Evolutionary conservation across 2,113 vertebrate species (phyloP), one percentile per base, ranked within the genome.

Genomic region (Aspidoscelis tigris): DNA sequence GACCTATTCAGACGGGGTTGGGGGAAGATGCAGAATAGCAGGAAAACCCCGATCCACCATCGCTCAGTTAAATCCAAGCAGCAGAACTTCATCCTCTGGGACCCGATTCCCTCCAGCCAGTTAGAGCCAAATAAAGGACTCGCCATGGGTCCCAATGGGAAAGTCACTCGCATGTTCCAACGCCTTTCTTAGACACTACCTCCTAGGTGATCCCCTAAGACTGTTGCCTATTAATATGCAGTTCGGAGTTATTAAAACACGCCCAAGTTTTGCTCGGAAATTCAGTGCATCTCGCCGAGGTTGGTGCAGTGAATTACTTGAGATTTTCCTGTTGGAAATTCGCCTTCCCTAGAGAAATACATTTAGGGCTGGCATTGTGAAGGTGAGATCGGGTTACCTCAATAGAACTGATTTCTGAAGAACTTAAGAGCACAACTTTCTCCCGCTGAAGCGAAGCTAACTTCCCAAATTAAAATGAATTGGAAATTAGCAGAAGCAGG

Each of bases 61-160:
- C 6, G 2, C 2, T 0, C 4, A 69, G 50, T 58, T 22, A 58
- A 71, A 1, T 33, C n/a, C 3, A 12, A 53, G 47, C 4, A 9
- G 18, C 68, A 21, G 21, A 14, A 2, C 71, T 20, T 3, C 24
- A 43, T 3, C 55, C 6, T 4, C 14, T 69, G 22, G 43, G 24
- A 43, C 26, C 24, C 47, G 58, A 58, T 58, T 22, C 1, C 2
- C 71, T 14, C 18, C n/a, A 20, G 1, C 22, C 12, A 12, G 43
- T 8, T 44, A 50, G 6, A 44, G 22, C 33, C 22, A 55, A 76
- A 9, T 21, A 9, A 61, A 71, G 55, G 33, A 39, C 20, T 55
- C 64, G 9, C 11, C 8, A 16, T 5, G 7, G 26, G 41, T 18
- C 50, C 22, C 68, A 11, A 7, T 16, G 41, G 43, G 7, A 47